Percentiles rank a stretch among this genome's conserved stretches.
phyloP scores from a whole-genome alignment of 30 jellyfish, hydroid and myxozoan genomes.

The Catostylus mosaicus region DNA sequence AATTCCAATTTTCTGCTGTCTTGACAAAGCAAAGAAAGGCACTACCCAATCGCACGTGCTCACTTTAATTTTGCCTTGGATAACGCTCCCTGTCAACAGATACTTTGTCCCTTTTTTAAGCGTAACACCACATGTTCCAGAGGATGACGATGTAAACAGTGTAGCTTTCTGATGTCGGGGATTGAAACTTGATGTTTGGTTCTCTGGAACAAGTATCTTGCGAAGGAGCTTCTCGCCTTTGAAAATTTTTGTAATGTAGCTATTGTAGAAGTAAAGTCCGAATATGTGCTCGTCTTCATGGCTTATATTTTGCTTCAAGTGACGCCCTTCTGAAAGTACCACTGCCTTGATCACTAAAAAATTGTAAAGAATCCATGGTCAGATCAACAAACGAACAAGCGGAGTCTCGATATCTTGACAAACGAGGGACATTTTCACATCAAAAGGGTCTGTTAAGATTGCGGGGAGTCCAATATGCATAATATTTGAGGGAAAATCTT shows the following conservation, averaged over 20 bases:
- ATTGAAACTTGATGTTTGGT: conserved; percentile 35
- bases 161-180: conserved; percentile 59
- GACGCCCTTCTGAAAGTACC: conserved; percentile 46
- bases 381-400: no score
- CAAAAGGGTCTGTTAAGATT: conserved; percentile 4
- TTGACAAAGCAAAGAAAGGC: conserved; percentile 53
- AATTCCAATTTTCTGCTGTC: conserved; percentile 65
- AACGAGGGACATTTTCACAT: not conserved
- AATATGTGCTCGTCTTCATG: conserved; percentile 12
- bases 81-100: conserved; percentile 59
- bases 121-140: conserved; percentile 71
- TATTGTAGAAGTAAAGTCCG: conserved; percentile 44
- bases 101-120: conserved; percentile 63
- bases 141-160: conserved; percentile 28
- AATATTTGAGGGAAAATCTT: not conserved
- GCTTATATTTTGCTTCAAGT: conserved; percentile 32
- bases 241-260: conserved; percentile 59
- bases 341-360: conserved; percentile 59
- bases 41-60: conserved; percentile 64
- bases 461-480: no score
- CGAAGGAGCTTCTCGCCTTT: conserved; percentile 36
- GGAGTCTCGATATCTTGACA: not conserved
- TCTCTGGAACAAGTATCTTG: conserved; percentile 18
- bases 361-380: not conserved
- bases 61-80: conserved; percentile 27